Conservation (phyloP, 2,888 invertebrate species). For the Sarcophaga carnaria region DNA sequence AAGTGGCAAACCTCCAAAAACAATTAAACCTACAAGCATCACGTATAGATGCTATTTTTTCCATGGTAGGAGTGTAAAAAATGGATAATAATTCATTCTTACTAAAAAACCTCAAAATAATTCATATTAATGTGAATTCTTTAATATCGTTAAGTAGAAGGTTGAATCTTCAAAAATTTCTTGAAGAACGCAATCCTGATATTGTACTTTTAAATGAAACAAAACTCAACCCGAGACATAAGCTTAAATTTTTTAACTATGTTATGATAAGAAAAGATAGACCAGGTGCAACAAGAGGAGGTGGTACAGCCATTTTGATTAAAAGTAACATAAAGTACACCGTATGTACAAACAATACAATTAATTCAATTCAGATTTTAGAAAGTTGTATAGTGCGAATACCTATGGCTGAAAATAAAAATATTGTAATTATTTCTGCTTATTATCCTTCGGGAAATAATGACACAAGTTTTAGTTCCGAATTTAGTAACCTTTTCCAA, state of each 20-base stretch:
- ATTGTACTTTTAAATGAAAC: not conserved
- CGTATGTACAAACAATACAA: too few relatives aligned
- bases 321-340: not conserved
- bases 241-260: not conserved
- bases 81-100: too few relatives aligned
- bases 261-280: not conserved
- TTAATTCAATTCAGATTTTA: too few relatives aligned
- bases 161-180: too few relatives aligned
- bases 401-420: not conserved
- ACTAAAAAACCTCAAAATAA: too few relatives aligned
- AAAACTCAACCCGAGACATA: not conserved
- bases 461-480: not conserved
- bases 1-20: conserved; percentile 10
- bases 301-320: not conserved
- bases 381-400: not conserved
- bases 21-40: not conserved
- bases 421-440: not conserved
- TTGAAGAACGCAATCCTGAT: not conserved
- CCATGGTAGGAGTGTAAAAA: not conserved
- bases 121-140: too few relatives aligned
- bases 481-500: too few relatives aligned
- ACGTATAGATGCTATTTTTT: not conserved
- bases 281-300: not conserved
- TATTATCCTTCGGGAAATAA: conserved; percentile 5
- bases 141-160: too few relatives aligned